A percentile compares a stretch with the other conserved stretches of the same genome.
Conservation (phyloP, 2,888 invertebrate genomes). For the Pherbina coryleti region DNA sequence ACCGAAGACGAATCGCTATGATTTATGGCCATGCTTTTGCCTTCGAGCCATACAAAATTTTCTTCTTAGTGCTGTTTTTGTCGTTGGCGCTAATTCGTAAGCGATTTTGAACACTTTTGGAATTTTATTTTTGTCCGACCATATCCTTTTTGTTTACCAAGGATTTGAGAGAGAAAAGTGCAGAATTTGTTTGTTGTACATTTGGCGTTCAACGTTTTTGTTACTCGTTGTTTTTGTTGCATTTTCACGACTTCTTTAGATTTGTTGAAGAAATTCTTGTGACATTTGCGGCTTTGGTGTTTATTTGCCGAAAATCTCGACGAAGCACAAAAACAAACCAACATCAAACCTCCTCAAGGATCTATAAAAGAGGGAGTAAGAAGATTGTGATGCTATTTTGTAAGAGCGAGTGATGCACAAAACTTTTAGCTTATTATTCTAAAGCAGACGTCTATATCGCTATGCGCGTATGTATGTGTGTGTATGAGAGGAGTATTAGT, state of each 20-base stretch:
- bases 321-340: not conserved
- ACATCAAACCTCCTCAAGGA: not conserved
- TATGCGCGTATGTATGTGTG: conserved; percentile 12
- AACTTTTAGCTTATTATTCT: conserved; percentile 7
- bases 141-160: no score
- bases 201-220: no score
- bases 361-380: not conserved
- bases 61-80: not conserved
- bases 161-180: no score
- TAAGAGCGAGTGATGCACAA: not conserved
- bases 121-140: no score
- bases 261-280: not conserved
- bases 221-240: no score
- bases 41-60: not conserved
- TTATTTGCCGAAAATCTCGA: conserved; percentile 23
- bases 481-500: conserved; percentile 4
- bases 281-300: conserved; percentile 13
- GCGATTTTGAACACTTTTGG: conserved; percentile 2
- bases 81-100: not conserved
- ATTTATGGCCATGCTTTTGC: not conserved
- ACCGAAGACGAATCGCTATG: not conserved
- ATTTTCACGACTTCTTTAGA: no score
- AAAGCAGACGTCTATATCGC: not conserved
- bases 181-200: no score
- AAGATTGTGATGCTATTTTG: not conserved